Base-by-base conservation (phyloP, 1,140 invertebrate species). In the Hyposmocoma kahamanoa region DNA sequence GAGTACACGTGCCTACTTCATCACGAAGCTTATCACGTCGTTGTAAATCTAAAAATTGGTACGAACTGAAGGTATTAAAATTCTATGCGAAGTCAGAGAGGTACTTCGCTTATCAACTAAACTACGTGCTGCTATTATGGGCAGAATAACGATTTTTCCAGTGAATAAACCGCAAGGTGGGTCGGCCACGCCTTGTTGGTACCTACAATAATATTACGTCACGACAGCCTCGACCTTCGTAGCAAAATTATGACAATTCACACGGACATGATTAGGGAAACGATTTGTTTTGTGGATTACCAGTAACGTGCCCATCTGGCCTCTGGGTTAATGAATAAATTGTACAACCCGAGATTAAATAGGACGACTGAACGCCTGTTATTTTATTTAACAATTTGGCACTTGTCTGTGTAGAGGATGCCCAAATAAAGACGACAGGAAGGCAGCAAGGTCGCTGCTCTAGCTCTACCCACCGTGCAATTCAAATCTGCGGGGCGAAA, bases 91-190 rank as follows among this genome's bases (percentile, higher is more conserved):
- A n/a, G n/a, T n/a, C n/a, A n/a, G n/a, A n/a, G n/a, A n/a, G n/a
- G n/a, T n/a, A n/a, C n/a, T n/a, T n/a, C n/a, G 32, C 32, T 36
- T 36, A 36, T 36, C 32, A 36, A 17, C 10, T 8, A 8, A 8
- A 49, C 18, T 53, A 43, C 22, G 34, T 32, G 24, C 32, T 47
- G 19, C 39, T 20, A 43, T 49, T 47, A 50, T 49, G 51, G 47
- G 8, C 20, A 36, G 45, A 61, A 56, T 62, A 62, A 59, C 49
- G 59, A 62, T 62, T 66, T 63, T 57, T 55, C 42, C 45, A 53
- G 22, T 50, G 49, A 56, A 54, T 58, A 62, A 62, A 53, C 49
- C 58, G 54, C 59, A 62, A 64, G 62, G 61, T 59, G 44, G 56
- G 56, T 24, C 52, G 43, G 43, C 59, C 62, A 57, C 59, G 59